Base-by-base conservation (phyloP, 2,888 invertebrate genomes). In the Campopleginae sp. region DNA sequence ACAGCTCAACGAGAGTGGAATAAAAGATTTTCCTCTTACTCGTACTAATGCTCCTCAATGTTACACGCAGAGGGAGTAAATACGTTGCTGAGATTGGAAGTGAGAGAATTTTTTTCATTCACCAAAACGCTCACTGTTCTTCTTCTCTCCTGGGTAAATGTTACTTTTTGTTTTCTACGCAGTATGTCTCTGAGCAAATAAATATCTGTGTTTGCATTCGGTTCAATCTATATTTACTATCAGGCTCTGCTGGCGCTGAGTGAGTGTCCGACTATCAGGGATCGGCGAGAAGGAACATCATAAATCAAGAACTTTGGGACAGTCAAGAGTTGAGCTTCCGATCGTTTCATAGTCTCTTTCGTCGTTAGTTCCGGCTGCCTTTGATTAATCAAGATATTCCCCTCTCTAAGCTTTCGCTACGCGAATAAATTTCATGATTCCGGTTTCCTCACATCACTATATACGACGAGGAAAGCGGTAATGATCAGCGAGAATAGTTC, bases 331-430 rank as follows among this genome's bases (percentile, higher is more conserved):
- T 48, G 83, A 82, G 65, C 75, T 71, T 48, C 79, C 27, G 65
- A 79, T 75, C 79, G 23, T 33, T 79, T 12, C 31, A n/a, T n/a
- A 68, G 70, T 65, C 38, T 72, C 51, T 65, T 42, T 54, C 33
- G 68, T 31, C 46, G 70, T 38, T 54, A 70, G 63, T 81, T 79
- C 46, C 68, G 70, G 48, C 27, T 46, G 70, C 38, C 63, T 82
- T 84, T 84, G 84, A 85, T 85, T 85, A 85, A 85, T 85, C 84
- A 85, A 85, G 81, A 85, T 74, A 81, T 85, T 51, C 74, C 78
- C 70, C 80, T 58, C 65, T 48, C 66, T 12, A 23, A 68, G 75
- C 66, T 80, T 80, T 82, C 82, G 75, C 80, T 76, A 72, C 79
- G 70, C 75, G 82, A 79, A 70, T 79, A 82, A 80, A 79, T 71